phyloP scores from a whole-genome alignment of 1,140 invertebrate species.

The Asobara japonica region DNA sequence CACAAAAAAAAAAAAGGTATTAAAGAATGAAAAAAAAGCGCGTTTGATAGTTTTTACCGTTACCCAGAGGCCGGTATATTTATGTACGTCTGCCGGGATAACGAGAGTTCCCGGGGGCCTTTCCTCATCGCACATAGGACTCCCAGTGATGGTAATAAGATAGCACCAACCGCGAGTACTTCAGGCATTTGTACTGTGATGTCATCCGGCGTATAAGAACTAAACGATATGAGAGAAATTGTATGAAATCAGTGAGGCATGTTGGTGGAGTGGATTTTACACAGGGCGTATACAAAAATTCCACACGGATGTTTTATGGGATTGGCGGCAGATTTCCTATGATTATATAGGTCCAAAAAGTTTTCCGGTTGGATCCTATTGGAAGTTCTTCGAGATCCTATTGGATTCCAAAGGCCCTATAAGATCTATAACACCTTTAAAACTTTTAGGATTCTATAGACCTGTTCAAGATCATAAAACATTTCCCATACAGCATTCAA shows the following conservation, averaged over 20 bases:
- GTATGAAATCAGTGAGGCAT: background rate
- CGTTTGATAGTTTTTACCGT: constrained; percentile 33
- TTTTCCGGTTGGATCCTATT: too few relatives aligned
- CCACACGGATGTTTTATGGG: too few relatives aligned
- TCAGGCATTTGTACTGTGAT: background rate
- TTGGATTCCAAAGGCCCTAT: too few relatives aligned
- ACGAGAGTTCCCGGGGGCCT: constrained; percentile 29
- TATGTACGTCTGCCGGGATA: constrained; percentile 40
- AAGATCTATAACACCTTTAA: too few relatives aligned
- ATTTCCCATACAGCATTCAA: too few relatives aligned
- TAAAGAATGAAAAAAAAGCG: constrained; percentile 21
- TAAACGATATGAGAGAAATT: background rate
- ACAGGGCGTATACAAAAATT: too few relatives aligned
- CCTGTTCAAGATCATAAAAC: too few relatives aligned
- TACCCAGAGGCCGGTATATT: constrained; percentile 34
- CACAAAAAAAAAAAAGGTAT: constrained; percentile 8
- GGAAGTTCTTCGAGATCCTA: too few relatives aligned
- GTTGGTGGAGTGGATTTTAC: background rate
- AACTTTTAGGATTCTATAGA: too few relatives aligned
- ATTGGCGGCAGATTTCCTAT: too few relatives aligned
- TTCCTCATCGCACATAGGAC: constrained; percentile 12
- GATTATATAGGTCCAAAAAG: too few relatives aligned
- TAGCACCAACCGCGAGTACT: background rate
- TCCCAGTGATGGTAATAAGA: background rate
- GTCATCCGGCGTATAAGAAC: background rate